These are phyloP conservation scores for Agrypnia vestita DNA, from an alignment of 1,140 invertebrate genomes.

Conservation along the genomic window DNA sequence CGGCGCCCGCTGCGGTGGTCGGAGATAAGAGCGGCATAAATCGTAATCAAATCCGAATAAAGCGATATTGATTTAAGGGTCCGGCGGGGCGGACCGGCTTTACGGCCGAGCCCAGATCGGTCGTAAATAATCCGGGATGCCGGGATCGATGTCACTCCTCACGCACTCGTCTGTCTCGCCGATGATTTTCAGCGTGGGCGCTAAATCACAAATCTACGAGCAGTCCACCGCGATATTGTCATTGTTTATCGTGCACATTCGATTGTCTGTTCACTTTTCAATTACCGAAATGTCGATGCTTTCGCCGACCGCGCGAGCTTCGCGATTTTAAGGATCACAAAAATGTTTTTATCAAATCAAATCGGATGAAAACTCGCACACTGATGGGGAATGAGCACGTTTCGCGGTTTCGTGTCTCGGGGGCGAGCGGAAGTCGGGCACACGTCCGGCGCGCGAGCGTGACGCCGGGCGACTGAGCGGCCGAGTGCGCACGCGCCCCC, in stretches of 20 bases:
- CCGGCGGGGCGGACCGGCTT: slow-evolving; percentile 39
- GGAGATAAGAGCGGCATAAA: slow-evolving; percentile 52
- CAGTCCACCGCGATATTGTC: too few relatives aligned
- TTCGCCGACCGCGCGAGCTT: too few relatives aligned
- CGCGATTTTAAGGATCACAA: too few relatives aligned
- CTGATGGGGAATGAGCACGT: not conserved
- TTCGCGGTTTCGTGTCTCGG: slow-evolving; percentile 5
- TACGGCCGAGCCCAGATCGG: slow-evolving; percentile 28
- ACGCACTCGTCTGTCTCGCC: too few relatives aligned
- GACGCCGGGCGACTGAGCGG: slow-evolving; percentile 47
- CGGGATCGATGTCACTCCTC: too few relatives aligned
- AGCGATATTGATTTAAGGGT: slow-evolving; percentile 47
- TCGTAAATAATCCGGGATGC: slow-evolving; percentile 38
- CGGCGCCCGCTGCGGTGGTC: slow-evolving; percentile 46
- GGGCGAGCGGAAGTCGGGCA: slow-evolving; percentile 3
- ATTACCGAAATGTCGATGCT: too few relatives aligned
- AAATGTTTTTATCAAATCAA: too few relatives aligned
- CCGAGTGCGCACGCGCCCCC: slow-evolving; percentile 48
- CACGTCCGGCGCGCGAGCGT: slow-evolving; percentile 37
- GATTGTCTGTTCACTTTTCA: too few relatives aligned
- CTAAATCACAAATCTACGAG: too few relatives aligned
- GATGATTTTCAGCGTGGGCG: too few relatives aligned
- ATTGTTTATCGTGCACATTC: too few relatives aligned
- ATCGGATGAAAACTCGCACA: not conserved
- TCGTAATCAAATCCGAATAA: slow-evolving; percentile 46